Percentiles rank a stretch among this genome's conserved stretches.
Conservation (phyloP, 1,140 invertebrate species). For the Cyphomyrmex costatus region DNA sequence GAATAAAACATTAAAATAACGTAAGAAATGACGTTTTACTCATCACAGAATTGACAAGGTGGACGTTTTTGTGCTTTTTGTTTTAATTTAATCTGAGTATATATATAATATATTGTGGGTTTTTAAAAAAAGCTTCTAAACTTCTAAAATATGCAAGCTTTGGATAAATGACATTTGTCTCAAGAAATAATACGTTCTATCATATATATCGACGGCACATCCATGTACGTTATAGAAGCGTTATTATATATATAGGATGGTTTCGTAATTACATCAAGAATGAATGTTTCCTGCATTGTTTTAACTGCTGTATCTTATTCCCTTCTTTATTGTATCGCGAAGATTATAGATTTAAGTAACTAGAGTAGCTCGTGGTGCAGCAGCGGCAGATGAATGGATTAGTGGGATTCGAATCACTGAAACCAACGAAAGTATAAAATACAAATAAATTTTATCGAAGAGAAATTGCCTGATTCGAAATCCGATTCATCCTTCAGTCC, state of each 20-base stretch:
- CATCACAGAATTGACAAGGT: neutral
- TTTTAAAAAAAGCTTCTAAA: too few species aligned
- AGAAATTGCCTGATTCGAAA: neutral
- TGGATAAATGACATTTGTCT: constrained; percentile 1
- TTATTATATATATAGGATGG: constrained; percentile 12
- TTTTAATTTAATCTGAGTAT: neutral
- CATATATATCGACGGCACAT: neutral
- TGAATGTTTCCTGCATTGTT: constrained; percentile 26
- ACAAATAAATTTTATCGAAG: neutral
- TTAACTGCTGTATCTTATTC: constrained; percentile 19
- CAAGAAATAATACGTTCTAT: constrained; percentile 30
- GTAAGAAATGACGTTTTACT: neutral
- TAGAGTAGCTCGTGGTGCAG: constrained; percentile 1
- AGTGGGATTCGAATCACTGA: neutral
- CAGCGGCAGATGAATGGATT: constrained; percentile 3
- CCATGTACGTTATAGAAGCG: constrained; percentile 4
- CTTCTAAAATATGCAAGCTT: neutral
- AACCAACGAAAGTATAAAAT: neutral
- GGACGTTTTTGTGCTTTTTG: neutral
- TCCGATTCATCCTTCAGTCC: neutral
- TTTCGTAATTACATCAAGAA: constrained; percentile 16
- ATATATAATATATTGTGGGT: neutral
- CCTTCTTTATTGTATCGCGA: constrained; percentile 6
- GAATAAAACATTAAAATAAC: neutral
- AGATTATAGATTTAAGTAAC: constrained; percentile 37